Percentiles rank a stretch among this genome's conserved stretches.
These are phyloP conservation scores for Pediacus dermestoides DNA, from an alignment of 2,888 invertebrate genomes.

Conservation along the genomic window DNA sequence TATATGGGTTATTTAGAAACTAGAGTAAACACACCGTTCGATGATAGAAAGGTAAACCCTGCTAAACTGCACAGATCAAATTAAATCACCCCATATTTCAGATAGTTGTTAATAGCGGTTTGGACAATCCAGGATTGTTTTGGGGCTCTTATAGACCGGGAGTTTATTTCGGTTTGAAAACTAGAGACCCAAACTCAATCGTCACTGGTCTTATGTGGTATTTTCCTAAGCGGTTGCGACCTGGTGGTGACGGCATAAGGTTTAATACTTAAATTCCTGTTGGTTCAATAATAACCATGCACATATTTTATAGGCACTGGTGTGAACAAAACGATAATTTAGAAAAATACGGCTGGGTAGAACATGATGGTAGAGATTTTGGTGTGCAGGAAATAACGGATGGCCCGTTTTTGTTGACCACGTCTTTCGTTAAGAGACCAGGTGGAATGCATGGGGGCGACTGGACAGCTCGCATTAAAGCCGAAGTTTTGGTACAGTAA, in stretches of 20 bases:
- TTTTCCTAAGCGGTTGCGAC: slow-evolving; percentile 63
- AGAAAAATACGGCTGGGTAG: slow-evolving; percentile 81
- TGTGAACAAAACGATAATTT: slow-evolving; percentile 85
- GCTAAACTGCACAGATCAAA: slow-evolving; percentile 4
- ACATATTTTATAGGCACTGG: slow-evolving; percentile 74
- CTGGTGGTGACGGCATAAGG: slow-evolving; percentile 73
- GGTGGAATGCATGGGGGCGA: slow-evolving; percentile 84
- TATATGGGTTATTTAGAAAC: slow-evolving; percentile 83
- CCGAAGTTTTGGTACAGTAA: slow-evolving; percentile 53
- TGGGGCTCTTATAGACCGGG: slow-evolving; percentile 95
- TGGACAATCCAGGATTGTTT: slow-evolving; percentile 72
- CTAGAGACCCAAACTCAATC: slow-evolving; percentile 81
- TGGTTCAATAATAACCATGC: slow-evolving; percentile 5
- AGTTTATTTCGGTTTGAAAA: slow-evolving; percentile 87
- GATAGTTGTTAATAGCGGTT: slow-evolving; percentile 68
- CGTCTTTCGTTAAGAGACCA: slow-evolving; percentile 83
- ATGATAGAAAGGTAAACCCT: slow-evolving; percentile 49
- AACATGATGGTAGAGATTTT: slow-evolving; percentile 90
- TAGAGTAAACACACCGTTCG: slow-evolving; percentile 80
- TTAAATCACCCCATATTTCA: slow-evolving; percentile 36
- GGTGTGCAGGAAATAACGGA: slow-evolving; percentile 89
- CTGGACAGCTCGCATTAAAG: slow-evolving; percentile 83
- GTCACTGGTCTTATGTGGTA: slow-evolving; percentile 98
- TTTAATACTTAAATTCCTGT: slow-evolving; percentile 31
- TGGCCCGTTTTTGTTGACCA: slow-evolving; percentile 69